phyloP scores from a whole-genome alignment of 2,797 vertebrate species.

The Bufotes viridis region DNA sequence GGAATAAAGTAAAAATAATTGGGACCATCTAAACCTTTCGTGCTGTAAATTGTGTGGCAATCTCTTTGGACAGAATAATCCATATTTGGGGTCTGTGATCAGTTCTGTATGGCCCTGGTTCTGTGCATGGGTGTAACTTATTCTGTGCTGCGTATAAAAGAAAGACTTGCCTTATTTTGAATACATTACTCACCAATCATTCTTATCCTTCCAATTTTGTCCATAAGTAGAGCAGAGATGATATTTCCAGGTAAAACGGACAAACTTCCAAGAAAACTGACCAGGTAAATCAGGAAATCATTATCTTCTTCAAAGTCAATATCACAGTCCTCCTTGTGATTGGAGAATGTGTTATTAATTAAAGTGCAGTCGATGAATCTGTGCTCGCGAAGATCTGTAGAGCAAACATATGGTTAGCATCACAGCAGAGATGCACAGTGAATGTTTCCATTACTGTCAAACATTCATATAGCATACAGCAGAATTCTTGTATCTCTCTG shows the following conservation, averaged over 20 bases:
- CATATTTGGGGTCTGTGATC: too few relatives aligned
- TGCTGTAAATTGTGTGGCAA: too few relatives aligned
- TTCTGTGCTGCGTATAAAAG: not conserved
- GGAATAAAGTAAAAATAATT: too few relatives aligned
- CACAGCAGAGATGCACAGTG: not conserved
- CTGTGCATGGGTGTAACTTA: too few relatives aligned
- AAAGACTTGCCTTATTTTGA: not conserved
- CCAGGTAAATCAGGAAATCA: slow-evolving; percentile 93
- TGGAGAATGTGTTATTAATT: slow-evolving; percentile 85
- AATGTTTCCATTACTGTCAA: not conserved
- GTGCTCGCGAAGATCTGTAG: slow-evolving; percentile 88
- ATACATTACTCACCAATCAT: slow-evolving; percentile 88
- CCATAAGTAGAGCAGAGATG: slow-evolving; percentile 93
- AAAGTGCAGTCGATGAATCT: slow-evolving; percentile 90
- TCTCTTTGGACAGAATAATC: too few relatives aligned
- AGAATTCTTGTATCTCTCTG: too few relatives aligned
- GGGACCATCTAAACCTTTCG: too few relatives aligned
- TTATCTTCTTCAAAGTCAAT: slow-evolving; percentile 94
- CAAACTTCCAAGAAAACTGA: slow-evolving; percentile 95
- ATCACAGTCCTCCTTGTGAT: slow-evolving; percentile 91
- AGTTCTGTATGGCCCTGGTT: too few relatives aligned
- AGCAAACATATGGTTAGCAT: slow-evolving; percentile 26
- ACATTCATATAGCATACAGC: not conserved
- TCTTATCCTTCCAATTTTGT: slow-evolving; percentile 91
- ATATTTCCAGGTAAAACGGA: slow-evolving; percentile 96